These are phyloP conservation scores for Tychaedon coryphoeus DNA, from an alignment of 2,113 vertebrate species.

Conservation along the genomic window DNA sequence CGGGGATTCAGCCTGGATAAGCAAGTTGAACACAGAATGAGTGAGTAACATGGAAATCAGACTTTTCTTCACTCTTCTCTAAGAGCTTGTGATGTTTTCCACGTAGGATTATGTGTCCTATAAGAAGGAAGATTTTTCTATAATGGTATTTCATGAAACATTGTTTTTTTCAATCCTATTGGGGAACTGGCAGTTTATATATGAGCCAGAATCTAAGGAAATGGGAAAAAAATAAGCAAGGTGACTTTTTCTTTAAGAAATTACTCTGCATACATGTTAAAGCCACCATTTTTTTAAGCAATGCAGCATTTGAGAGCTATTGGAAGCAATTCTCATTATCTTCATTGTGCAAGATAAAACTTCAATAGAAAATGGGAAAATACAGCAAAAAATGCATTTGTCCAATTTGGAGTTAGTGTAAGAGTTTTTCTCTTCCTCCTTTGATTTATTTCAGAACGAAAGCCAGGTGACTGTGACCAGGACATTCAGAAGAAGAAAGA, in stretches of 20 bases:
- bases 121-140: background rate
- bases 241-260: background rate
- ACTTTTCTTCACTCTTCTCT: background rate
- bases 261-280: background rate
- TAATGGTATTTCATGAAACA: background rate
- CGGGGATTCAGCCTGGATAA: slow-evolving; percentile 81
- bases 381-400: background rate
- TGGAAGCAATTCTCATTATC: background rate
- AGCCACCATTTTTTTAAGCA: background rate
- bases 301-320: background rate
- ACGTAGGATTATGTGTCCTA: background rate
- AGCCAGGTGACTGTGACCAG: slow-evolving; percentile 57
- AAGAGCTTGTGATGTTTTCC: background rate
- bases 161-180: background rate
- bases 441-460: slow-evolving; percentile 60
- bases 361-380: background rate
- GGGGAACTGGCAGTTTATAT: background rate
- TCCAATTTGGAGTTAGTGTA: background rate
- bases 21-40: slow-evolving; percentile 78
- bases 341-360: background rate
- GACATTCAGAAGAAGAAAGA: slow-evolving; percentile 73
- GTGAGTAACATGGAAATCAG: slow-evolving; percentile 68
- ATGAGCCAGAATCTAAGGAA: background rate
- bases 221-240: background rate
- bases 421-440: background rate